Base-by-base conservation (phyloP, 2,113 vertebrate species). In the Myrmophylax atrothorax region DNA sequence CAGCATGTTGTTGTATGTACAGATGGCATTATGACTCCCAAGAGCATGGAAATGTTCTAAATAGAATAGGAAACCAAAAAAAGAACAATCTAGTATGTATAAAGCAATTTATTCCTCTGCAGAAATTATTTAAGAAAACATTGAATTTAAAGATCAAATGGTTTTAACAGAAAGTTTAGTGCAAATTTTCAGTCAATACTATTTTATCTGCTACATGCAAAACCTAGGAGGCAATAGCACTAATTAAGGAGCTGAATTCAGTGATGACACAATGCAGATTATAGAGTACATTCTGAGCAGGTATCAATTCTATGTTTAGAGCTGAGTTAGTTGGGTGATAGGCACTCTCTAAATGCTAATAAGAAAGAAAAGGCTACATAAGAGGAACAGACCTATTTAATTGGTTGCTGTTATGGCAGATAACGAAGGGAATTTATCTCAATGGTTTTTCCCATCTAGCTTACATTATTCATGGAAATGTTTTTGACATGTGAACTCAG, bases 231-330 rank as follows among this genome's bases (percentile, higher is more conserved):
- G 59, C 89, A 85, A 92, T 84, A 74, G 88, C 47, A 63, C 75
- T 90, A 95, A 94, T 96, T 96, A 94, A 93, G 82, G 35, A 96
- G 33, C 75, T 97, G 94, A 94, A 94, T 91, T 95, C 91, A 90
- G 87, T 90, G 84, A 88, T 80, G 72, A 77, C 46, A 88, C 70
- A 33, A 95, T 78, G 67, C 56, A 95, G 75, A 91, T 76, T 90
- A 89, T 16, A 85, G 50, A 94, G 89, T 91, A 93, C 74, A 58
- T 95, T 96, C 82, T 96, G 87, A 90, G 82, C 78, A 97, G 93
- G 91, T 97, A 96, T 93, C 88, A 90, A 37, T 86, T 94, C 92
- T 95, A 90, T 94, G 92, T 96, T 96, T 95, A 93, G 91, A 95
- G 56, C 76, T 75, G 56, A 88, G 81, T 42, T 85, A 93, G 84